phyloP scores from a whole-genome alignment of 2,888 invertebrate genomes.

The Drosophila nr. perissopoda region DNA sequence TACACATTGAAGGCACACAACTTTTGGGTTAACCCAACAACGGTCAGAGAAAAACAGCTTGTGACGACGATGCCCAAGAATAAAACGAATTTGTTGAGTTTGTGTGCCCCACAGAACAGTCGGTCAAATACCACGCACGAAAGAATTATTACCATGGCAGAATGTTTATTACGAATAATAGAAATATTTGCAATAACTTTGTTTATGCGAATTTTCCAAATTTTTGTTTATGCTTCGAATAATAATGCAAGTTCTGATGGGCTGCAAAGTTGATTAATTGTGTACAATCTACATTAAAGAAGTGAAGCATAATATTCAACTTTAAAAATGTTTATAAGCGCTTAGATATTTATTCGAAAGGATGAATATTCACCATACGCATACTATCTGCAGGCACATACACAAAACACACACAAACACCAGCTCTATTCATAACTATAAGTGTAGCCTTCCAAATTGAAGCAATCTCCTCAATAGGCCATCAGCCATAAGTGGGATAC shows the following conservation, averaged over 20 bases:
- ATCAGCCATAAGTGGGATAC: slow-evolving; percentile 28
- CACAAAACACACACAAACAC: background rate
- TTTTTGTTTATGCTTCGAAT: slow-evolving; percentile 35
- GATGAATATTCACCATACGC: background rate
- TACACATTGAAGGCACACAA: slow-evolving; percentile 1
- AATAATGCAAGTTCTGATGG: slow-evolving; percentile 21
- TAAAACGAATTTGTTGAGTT: slow-evolving; percentile 9
- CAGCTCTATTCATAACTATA: slow-evolving; percentile 2
- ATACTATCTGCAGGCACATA: background rate
- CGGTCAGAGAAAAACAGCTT: background rate
- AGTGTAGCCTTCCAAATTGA: slow-evolving; percentile 16
- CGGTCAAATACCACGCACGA: slow-evolving; percentile 33
- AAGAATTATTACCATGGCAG: slow-evolving; percentile 56
- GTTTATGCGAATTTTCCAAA: slow-evolving; percentile 55
- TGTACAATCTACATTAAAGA: background rate
- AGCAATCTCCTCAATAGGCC: slow-evolving; percentile 45
- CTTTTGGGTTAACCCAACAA: slow-evolving; percentile 6
- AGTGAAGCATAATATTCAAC: background rate
- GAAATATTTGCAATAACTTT: slow-evolving; percentile 48
- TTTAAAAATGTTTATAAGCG: background rate
- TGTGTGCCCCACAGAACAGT: slow-evolving; percentile 64
- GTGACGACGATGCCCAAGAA: slow-evolving; percentile 1
- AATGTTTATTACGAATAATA: slow-evolving; percentile 68
- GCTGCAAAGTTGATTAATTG: slow-evolving; percentile 8
- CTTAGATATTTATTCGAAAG: background rate